Conservation (phyloP, 2,888 invertebrate species). For the Tachina fera region DNA sequence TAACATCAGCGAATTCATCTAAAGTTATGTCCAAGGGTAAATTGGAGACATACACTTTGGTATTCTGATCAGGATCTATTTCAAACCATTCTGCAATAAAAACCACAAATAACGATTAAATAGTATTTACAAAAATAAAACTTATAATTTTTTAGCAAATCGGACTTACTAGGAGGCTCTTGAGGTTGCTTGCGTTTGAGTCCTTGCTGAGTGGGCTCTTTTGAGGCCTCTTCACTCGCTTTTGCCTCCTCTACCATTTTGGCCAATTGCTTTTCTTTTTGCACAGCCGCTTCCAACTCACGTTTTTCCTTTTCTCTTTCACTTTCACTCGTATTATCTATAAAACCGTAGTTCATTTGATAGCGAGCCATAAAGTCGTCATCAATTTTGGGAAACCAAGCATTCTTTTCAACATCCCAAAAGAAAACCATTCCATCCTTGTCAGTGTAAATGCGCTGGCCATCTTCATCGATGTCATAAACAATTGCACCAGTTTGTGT, state of each 20-base stretch:
- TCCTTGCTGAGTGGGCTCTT: constrained; percentile 64
- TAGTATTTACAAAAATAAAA: not conserved
- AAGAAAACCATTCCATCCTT: constrained; percentile 94
- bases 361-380: constrained; percentile 98
- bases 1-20: constrained; percentile 94
- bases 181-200: constrained; percentile 84
- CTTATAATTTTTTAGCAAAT: not conserved
- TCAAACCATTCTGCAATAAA: constrained; percentile 92
- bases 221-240: constrained; percentile 63
- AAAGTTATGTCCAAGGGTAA: constrained; percentile 94
- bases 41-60: constrained; percentile 97
- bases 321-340: constrained; percentile 84
- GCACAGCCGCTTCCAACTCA: constrained; percentile 72
- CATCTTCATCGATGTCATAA: constrained; percentile 91
- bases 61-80: constrained; percentile 92
- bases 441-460: constrained; percentile 91
- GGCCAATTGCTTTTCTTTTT: constrained; percentile 76
- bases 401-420: constrained; percentile 95
- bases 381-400: constrained; percentile 98
- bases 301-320: constrained; percentile 75
- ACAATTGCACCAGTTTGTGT: constrained; percentile 77
- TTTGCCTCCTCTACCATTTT: constrained; percentile 78
- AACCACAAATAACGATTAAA: not conserved
- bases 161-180: constrained; percentile 82
- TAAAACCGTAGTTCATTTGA: constrained; percentile 96